phyloP scores from a whole-genome alignment of 1,140 invertebrate genomes.

The Antheraea mylitta region DNA sequence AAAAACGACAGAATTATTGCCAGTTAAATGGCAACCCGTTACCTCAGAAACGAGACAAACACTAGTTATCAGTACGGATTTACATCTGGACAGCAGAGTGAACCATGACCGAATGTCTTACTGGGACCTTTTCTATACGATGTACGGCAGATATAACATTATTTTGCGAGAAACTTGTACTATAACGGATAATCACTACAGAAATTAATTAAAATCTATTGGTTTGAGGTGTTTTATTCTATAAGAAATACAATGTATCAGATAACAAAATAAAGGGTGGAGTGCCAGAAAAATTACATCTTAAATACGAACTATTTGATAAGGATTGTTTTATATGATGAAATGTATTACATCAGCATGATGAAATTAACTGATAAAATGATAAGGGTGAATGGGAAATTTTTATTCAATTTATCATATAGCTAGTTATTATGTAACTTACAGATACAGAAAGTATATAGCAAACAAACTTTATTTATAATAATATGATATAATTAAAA shows the following conservation, averaged over 20 bases:
- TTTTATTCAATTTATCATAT: background rate
- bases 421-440: background rate
- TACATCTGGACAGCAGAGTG: slow-evolving; percentile 44
- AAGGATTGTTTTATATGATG: background rate
- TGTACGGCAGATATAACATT: slow-evolving; percentile 49
- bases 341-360: background rate
- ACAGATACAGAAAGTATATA: background rate
- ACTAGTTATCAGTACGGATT: slow-evolving; percentile 49
- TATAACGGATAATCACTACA: slow-evolving; percentile 11
- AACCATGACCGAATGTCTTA: slow-evolving; percentile 59
- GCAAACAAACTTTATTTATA: too few species aligned
- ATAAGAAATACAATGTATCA: too few species aligned
- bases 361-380: background rate
- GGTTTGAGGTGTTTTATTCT: too few species aligned
- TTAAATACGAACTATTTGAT: background rate
- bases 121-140: slow-evolving; percentile 63
- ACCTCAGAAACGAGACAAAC: slow-evolving; percentile 44
- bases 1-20: slow-evolving; percentile 35
- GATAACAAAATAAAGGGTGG: too few species aligned
- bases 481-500: too few species aligned
- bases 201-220: background rate
- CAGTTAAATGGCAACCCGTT: slow-evolving; percentile 47
- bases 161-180: slow-evolving; percentile 33
- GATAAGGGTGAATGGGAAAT: background rate
- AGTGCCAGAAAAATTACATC: too few species aligned